A percentile compares a stretch with the other conserved stretches of the same genome.
Conservation (phyloP, 2,888 invertebrate genomes). For the Hecatera dysodea region DNA sequence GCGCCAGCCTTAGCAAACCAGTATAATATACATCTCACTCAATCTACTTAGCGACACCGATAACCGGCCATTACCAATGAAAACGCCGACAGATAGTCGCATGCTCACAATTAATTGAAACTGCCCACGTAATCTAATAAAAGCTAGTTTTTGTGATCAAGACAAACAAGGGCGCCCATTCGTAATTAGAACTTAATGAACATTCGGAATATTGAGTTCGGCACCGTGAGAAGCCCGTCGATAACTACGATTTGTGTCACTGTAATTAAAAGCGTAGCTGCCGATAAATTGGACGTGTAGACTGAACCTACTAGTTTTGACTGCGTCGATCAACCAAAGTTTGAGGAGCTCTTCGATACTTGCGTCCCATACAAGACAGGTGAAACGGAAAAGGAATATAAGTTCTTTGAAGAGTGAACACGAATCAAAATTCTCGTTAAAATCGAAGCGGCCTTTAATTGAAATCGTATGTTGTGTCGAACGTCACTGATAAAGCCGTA, state of each 20-base stretch:
- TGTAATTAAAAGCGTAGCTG: slow-evolving; percentile 90
- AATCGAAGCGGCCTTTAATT: slow-evolving; percentile 88
- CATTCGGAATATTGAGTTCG: slow-evolving; percentile 88
- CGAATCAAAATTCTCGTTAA: slow-evolving; percentile 83
- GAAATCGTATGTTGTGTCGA: slow-evolving; percentile 89
- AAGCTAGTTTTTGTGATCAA: slow-evolving; percentile 89
- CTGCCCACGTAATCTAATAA: slow-evolving; percentile 91
- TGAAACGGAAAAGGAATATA: slow-evolving; percentile 66
- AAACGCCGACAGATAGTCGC: slow-evolving; percentile 87
- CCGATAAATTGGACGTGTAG: slow-evolving; percentile 87
- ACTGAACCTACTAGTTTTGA: slow-evolving; percentile 86
- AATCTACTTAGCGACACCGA: slow-evolving; percentile 88
- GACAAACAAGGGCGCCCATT: slow-evolving; percentile 90
- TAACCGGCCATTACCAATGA: slow-evolving; percentile 87
- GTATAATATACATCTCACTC: slow-evolving; percentile 85
- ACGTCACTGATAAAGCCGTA: slow-evolving; percentile 83
- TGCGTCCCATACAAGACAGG: slow-evolving; percentile 58
- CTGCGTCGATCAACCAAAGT: slow-evolving; percentile 82
- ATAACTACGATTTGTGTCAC: slow-evolving; percentile 90
- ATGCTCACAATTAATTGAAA: slow-evolving; percentile 90
- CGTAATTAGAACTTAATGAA: slow-evolving; percentile 91
- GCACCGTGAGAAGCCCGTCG: slow-evolving; percentile 89
- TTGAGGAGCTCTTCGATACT: slow-evolving; percentile 73
- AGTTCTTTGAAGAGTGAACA: slow-evolving; percentile 79
- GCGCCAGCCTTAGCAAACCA: slow-evolving; percentile 79